These are phyloP conservation scores for Pachydiplax longipennis DNA, from an alignment of 2,888 invertebrate genomes.

Conservation along the genomic window DNA sequence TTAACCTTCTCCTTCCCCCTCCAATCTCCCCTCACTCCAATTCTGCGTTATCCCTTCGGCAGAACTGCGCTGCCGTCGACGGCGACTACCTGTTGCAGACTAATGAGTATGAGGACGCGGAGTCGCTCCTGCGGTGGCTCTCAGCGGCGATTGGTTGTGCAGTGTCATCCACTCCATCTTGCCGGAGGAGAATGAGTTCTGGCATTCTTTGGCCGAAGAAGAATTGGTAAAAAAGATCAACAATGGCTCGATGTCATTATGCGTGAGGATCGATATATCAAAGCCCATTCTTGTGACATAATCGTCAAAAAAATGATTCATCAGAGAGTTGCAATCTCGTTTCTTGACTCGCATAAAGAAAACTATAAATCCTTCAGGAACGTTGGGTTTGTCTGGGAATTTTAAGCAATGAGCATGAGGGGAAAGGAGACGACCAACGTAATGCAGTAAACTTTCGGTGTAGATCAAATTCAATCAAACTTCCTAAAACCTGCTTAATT, in stretches of 20 bases:
- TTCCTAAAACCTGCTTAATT: too few relatives aligned
- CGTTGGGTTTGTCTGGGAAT: too few relatives aligned
- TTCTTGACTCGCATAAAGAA: too few relatives aligned
- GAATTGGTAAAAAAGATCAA: not conserved
- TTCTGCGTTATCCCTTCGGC: not conserved
- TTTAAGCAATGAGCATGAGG: too few relatives aligned
- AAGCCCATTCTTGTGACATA: not conserved
- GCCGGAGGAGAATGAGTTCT: not conserved
- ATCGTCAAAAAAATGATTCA: not conserved
- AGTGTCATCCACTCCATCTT: not conserved
- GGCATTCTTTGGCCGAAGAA: not conserved
- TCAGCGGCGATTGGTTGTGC: not conserved
- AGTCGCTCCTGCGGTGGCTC: not conserved
- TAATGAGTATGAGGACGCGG: not conserved
- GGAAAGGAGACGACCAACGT: too few relatives aligned
- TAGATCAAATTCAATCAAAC: too few relatives aligned
- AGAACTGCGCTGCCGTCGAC: not conserved
- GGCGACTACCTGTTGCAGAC: not conserved
- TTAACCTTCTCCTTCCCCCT: not conserved
- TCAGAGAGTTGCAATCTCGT: too few relatives aligned
- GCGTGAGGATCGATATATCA: not conserved
- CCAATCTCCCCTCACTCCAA: not conserved
- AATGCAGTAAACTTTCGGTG: too few relatives aligned
- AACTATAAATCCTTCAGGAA: too few relatives aligned
- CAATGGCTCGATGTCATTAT: not conserved